phyloP scores from a whole-genome alignment of 35 echinoderm and acorn worm species.

The Apostichopus japonicus region DNA sequence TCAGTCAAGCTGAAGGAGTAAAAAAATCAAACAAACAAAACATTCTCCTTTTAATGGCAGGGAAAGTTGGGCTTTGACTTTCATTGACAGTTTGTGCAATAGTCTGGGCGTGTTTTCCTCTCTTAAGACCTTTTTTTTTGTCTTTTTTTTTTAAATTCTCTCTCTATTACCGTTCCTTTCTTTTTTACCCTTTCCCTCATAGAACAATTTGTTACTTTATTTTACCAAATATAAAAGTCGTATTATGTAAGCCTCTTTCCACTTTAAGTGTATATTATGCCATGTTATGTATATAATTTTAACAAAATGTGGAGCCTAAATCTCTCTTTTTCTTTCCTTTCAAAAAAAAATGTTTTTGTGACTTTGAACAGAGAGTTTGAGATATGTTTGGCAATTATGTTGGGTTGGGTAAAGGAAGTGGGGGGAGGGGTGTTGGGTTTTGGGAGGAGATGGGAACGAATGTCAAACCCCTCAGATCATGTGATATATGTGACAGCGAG shows the following conservation, averaged over 20 bases:
- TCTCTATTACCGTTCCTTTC: neutral
- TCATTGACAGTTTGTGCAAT: constrained; percentile 39
- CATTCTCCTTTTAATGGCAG: neutral
- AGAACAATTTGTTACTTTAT: neutral
- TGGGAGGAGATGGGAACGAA: too few species aligned
- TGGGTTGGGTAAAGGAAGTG: too few species aligned
- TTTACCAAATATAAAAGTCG: neutral
- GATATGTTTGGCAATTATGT: too few species aligned
- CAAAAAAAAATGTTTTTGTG: neutral
- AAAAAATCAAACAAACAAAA: neutral
- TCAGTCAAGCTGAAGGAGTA: neutral
- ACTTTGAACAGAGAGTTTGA: too few species aligned
- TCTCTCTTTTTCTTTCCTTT: neutral
- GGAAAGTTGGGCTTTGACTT: constrained; percentile 40
- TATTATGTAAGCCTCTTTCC: neutral
- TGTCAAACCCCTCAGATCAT: too few species aligned
- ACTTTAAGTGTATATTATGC: neutral
- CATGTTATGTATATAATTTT: constrained; percentile 6
- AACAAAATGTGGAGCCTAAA: neutral
- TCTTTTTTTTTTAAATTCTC: neutral
- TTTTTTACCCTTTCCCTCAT: neutral
- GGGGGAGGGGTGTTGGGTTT: too few species aligned
- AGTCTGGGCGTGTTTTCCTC: neutral
- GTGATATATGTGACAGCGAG: too few species aligned
- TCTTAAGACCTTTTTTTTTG: neutral